Base-by-base conservation (phyloP, 2,797 vertebrate genomes). In the Acrocephalus scirpaceus region DNA sequence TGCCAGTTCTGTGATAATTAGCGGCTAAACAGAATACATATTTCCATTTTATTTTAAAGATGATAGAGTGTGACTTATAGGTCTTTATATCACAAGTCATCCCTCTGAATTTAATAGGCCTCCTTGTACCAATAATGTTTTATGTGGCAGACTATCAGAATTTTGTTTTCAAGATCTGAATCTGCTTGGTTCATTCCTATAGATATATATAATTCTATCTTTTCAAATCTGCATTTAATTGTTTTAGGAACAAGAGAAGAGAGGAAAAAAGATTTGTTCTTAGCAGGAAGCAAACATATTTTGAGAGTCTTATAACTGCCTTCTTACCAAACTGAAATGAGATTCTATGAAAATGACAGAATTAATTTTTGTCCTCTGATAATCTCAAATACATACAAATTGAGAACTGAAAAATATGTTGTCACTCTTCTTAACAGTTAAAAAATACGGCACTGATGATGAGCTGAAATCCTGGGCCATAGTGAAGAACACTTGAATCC, bases 311-410 rank as follows among this genome's bases (percentile, higher is more conserved):
- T 83, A 86, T 66, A 64, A 69, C 45, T 82, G 10, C 30, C 34
- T 57, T 76, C 12, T 84, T 96, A 91, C n/a, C 22, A 65, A 79
- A 85, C 0, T 3, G 64, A 90, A 30, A 36, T 20, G 21, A 77
- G 48, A 51, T 40, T 58, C n/a, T 73, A 16, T 47, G 27, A 81
- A 73, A 86, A 13, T 66, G 38, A 62, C 2, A 8, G 42, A 88
- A 77, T 42, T 40, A 73, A 36, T 76, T 86, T 54, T 86, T 89
- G 5, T 72, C 44, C 12, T 77, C 13, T 65, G 47, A 9, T 86
- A 73, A 86, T 47, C 30, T 92, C 29, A 95, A 94, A 87, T 90
- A 78, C 32, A 16, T 82, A 23, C 30, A 77, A 69, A 93, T 22
- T 85, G 45, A n/a, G 57, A 89, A 21, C 4, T 64, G 50, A 94